Evolutionary conservation across 2,797 vertebrate species (phyloP).

Genomic region (Notamacropus eugenii): DNA sequence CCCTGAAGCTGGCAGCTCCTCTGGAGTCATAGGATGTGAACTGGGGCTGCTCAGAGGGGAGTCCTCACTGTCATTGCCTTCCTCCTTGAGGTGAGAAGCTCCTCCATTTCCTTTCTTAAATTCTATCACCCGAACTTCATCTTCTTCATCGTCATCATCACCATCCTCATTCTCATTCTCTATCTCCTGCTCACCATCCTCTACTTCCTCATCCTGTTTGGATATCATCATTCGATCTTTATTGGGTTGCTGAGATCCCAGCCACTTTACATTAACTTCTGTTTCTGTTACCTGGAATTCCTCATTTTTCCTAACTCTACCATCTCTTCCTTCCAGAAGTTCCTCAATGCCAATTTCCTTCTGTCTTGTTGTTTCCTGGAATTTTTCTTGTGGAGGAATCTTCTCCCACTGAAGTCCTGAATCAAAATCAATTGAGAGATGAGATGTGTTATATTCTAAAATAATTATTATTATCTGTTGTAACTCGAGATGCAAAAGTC

Average conservation of each 20-base stretch:
- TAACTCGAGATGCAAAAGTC: neutral
- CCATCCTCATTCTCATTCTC: conserved; percentile 58
- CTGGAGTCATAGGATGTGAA: conserved; percentile 77
- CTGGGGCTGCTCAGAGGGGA: conserved; percentile 66
- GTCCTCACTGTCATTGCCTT: conserved; percentile 55
- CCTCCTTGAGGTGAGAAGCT: conserved; percentile 54
- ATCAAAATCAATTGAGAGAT: conserved; percentile 57
- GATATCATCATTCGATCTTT: conserved; percentile 36
- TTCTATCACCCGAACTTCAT: conserved; percentile 80
- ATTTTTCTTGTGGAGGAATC: conserved; percentile 22
- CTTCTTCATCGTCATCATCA: conserved; percentile 68
- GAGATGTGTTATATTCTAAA: conserved; percentile 36
- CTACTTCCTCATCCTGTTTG: conserved; percentile 55
- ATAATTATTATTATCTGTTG: neutral
- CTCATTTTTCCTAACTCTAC: conserved; percentile 1
- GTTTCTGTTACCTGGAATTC: conserved; percentile 47
- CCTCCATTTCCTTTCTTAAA: conserved; percentile 79
- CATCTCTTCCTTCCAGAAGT: conserved; percentile 39
- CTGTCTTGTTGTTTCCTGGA: conserved; percentile 48
- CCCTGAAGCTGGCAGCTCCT: conserved; percentile 76
- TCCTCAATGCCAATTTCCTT: conserved; percentile 43
- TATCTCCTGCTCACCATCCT: conserved; percentile 32
- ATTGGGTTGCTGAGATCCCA: conserved; percentile 57
- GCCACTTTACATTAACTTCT: conserved; percentile 23
- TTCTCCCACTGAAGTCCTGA: conserved; percentile 72